Base-by-base conservation (phyloP, 64 coral and sea anemone species). In the Platygyra sinensis region DNA sequence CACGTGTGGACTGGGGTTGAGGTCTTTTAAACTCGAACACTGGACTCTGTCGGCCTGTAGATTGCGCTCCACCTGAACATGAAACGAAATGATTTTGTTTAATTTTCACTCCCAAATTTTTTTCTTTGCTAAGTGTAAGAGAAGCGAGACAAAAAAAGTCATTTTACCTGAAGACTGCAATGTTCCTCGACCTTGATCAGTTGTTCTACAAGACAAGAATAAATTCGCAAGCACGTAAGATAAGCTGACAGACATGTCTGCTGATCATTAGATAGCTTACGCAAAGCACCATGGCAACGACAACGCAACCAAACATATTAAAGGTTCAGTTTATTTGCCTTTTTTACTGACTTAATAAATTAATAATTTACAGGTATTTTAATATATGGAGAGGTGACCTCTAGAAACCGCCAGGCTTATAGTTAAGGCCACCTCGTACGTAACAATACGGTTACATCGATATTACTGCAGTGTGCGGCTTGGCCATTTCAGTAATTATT, bases 11-110 rank as follows among this genome's bases (percentile, higher is more conserved):
- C 60, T 87, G 61, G 90, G 61, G 38, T n/a, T 77, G 30, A 74
- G 80, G 90, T 72, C 75, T 67, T 78, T 73, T 80, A 63, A 88
- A 77, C 32, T 86, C 36, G 31, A 74, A 6, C 49, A 28, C 71
- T 52, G 89, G 89, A 65, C 89, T 86, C 18, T 80, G 89, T 50
- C 73, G 71, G 25, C 59, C 82, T 39, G 73, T 52, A 72, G 83
- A 78, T 38, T 77, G 83, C 11, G 83, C 52, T 14, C 36, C 62
- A 27, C 36, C 81, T 85, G 14, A 0, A 59, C 20, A 52, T 16
- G 12, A 85, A 71, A 71, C 65, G n/a, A 69, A 25, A 27, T n/a
- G 54, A 57, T 57, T 57, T 57, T 57, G 54, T 69, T 27, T 69
- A 27, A 19, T 8, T 19, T 18, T 65, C 62, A 22, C 62, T 65